A percentile compares a stretch with the other conserved stretches of the same genome.
Conservation (phyloP, 2,797 vertebrate species). For the Morus bassanus region DNA sequence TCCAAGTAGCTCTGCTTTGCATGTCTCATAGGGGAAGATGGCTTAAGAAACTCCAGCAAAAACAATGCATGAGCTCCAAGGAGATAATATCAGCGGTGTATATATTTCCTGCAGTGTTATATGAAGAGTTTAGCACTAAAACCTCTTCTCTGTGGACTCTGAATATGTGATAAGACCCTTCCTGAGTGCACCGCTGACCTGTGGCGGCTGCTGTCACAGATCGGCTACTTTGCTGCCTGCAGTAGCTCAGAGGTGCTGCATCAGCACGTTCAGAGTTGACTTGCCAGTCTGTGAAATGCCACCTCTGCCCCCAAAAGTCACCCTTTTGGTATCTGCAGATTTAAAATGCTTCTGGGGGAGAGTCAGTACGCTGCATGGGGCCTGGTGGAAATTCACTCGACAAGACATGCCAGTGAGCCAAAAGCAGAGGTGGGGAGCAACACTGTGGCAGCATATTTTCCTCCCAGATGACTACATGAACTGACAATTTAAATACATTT, state of each 20-base stretch:
- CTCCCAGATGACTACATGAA: background rate
- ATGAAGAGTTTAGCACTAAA: background rate
- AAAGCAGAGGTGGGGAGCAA: background rate
- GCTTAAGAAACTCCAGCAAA: background rate
- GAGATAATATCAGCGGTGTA: background rate
- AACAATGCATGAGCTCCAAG: background rate
- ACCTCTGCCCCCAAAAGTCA: background rate
- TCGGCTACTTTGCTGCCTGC: background rate
- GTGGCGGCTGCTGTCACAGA: background rate
- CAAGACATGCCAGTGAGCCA: background rate
- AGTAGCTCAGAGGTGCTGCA: background rate
- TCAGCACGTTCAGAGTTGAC: background rate
- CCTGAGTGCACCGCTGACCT: background rate
- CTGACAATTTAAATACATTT: slow-evolving; percentile 1
- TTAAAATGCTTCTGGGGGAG: background rate
- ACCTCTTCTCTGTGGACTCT: background rate
- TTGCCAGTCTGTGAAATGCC: background rate
- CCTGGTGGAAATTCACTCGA: background rate
- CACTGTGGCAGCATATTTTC: background rate
- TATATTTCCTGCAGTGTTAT: background rate
- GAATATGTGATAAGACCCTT: background rate
- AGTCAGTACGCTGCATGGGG: background rate
- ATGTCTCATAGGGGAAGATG: background rate
- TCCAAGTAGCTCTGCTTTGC: background rate
- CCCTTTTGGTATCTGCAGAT: background rate